Base-by-base conservation (phyloP, 2,113 vertebrate genomes). In the Eptesicus fuscus region DNA sequence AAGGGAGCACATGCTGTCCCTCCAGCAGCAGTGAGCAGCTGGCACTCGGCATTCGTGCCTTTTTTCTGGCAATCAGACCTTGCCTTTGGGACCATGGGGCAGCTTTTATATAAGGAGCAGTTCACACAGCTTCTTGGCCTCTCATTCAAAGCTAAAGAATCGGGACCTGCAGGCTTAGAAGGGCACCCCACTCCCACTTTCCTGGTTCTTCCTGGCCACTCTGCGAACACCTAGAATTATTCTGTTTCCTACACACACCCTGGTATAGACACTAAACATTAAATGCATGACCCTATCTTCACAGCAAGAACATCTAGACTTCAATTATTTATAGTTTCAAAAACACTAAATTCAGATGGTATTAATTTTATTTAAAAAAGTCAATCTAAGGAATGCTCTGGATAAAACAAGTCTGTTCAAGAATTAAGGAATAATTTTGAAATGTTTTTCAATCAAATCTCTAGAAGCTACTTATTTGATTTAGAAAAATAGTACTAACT, bases 351-450 rank as follows among this genome's bases (percentile, higher is more conserved):
- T 56, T 85, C 30, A 79, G 14, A 63, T 28, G 8, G 12, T 28
- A 85, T 44, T 78, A 59, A 77, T 35, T 85, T 78, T 40, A n/a
- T 67, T 32, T 32, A 37, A 86, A 63, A 69, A 80, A 47, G 22
- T 44, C 63, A 73, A 47, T 80, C 63, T 78, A 78, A 88, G 16
- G 0, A 85, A 63, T 65, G 17, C 70, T 63, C 5, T 76, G 61
- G 44, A 91, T 69, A 93, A 91, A 85, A 6, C 32, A 93, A 47
- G 35, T 91, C 12, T 44, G 14, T 67, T 87, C n/a, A 84, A 73
- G 42, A 90, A 83, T 53, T 87, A 88, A 93, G 32, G 23, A 78
- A 25, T 49, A 86, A 77, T 86, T 95, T 51, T 13, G 44, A 91
- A 86, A 86, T 12, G n/a, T 49, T 82, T 95, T 93, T 71, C 69